Base-by-base conservation (phyloP, 2,888 invertebrate species). In the Lathronympha strigana region DNA sequence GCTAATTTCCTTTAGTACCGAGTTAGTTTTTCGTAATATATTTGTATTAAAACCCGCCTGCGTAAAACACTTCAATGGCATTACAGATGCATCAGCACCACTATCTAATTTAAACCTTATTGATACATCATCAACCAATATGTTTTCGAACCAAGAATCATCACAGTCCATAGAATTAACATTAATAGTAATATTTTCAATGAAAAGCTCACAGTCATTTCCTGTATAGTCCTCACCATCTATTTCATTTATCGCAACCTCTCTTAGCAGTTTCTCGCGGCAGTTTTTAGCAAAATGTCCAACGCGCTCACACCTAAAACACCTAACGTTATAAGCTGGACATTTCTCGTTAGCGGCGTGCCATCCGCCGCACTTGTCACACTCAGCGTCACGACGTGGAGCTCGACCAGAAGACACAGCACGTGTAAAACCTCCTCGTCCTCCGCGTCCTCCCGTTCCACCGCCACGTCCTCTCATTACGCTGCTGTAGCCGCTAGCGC, bases 1-100 rank as follows among this genome's bases (percentile, higher is more conserved):
- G 23, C 54, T 62, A 9, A 62, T 28, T 54, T 62, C 54, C 23
- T 45, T 45, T 4, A 62, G 13, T 9, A 62, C 54, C 13, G 33
- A 25, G 4, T 36, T 47, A 21, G n/a, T n/a, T n/a, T 36, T 33
- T n/a, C 25, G 43, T 25, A 55, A 47, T 13, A 25, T 25, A 17
- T 25, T 47, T 2, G n/a, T 23, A 33, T 25, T 23, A 31, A 62
- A 62, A 17, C 54, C 54, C 17, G 62, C 31, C 19, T 36, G 11
- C 3, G 19, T 21, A 54, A 47, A 54, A 62, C 62, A 31, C 31
- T 31, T 31, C 31, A 31, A 1, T 31, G 31, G 9, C 1, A 31
- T 31, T 4, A 31, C 31, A 4, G 25, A 54, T 1, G 50, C 38
- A 17, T 51, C 62, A 4, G 62, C 61, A 33, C 61, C 61, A 15